Base-by-base conservation (phyloP, 2,797 vertebrate species). In the Myotis planiceps region DNA sequence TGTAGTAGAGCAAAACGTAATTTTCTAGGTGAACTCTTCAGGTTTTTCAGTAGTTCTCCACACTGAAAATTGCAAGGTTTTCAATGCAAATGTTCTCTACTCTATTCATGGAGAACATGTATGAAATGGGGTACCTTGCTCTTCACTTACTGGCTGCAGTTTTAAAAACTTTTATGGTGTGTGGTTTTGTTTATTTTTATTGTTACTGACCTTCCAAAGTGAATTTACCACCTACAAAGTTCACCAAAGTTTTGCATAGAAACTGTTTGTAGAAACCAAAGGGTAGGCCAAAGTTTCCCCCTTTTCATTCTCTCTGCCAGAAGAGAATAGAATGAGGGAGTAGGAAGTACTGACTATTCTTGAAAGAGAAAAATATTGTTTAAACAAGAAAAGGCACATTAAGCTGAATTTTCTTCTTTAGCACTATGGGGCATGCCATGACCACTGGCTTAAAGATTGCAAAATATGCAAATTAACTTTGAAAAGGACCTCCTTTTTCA, bases 381-480 rank as follows among this genome's bases (percentile, higher is more conserved):
- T 19, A 97, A 90, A 95, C 93, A 97, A 94, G 96, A 97, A 21
- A 97, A 89, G 71, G 69, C 87, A 90, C 66, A 66, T 45, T 94
- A 92, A 96, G 96, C 66, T 90, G 76, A 94, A 37, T 86, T 90
- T 95, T 90, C 69, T 91, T 55, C 0, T 75, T 97, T 87, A 92
- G 93, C 91, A 97, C 96, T 75, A 58, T 79, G 79, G 82, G 76
- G 93, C 91, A 93, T 3, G 21, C 29, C 58, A 39, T 80, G 83
- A 68, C 47, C 58, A 75, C 65, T 34, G 65, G 85, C 86, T 97
- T 92, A 93, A 76, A 93, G 49, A 75, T 95, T 97, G 96, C 87
- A 55, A 98, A 98, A 97, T 74, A 96, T 68, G 81, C 66, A 97
- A 95, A 95, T 95, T 93, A 94, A 97, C 93, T 74, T 94, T 97